These are phyloP conservation scores for Sakesphorus luctuosus DNA, from an alignment of 2,113 vertebrate species.

Conservation along the genomic window DNA sequence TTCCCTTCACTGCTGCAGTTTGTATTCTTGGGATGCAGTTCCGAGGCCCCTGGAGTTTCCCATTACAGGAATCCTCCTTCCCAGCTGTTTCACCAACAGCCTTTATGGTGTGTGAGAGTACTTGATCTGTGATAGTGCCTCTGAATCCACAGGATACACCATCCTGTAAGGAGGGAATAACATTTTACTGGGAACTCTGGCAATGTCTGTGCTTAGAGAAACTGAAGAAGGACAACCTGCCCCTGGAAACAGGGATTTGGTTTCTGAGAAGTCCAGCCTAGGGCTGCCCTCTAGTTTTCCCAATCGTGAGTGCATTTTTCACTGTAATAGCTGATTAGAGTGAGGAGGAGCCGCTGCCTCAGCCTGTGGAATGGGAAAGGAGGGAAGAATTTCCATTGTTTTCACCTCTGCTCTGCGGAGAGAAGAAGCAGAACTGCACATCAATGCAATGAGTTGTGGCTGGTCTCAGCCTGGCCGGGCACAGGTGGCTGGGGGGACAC, in stretches of 20 bases:
- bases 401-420: rapidly evolving
- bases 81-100: rapidly evolving
- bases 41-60: background rate
- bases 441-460: background rate
- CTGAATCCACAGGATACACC: background rate
- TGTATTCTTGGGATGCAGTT: background rate
- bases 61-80: background rate
- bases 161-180: background rate
- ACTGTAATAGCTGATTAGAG: background rate
- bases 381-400: rapidly evolving
- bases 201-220: background rate
- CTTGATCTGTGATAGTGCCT: background rate
- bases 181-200: rapidly evolving
- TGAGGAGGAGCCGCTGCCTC: background rate
- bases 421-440: background rate
- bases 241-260: rapidly evolving
- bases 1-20: background rate
- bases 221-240: background rate
- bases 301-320: too few species aligned
- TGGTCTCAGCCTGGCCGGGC: background rate
- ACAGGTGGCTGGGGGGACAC: background rate
- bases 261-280: background rate
- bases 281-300: slow-evolving; percentile 7
- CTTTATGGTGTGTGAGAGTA: rapidly evolving
- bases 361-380: background rate